Conservation (phyloP, 2,797 vertebrate genomes). For the Potorous gilbertii region DNA sequence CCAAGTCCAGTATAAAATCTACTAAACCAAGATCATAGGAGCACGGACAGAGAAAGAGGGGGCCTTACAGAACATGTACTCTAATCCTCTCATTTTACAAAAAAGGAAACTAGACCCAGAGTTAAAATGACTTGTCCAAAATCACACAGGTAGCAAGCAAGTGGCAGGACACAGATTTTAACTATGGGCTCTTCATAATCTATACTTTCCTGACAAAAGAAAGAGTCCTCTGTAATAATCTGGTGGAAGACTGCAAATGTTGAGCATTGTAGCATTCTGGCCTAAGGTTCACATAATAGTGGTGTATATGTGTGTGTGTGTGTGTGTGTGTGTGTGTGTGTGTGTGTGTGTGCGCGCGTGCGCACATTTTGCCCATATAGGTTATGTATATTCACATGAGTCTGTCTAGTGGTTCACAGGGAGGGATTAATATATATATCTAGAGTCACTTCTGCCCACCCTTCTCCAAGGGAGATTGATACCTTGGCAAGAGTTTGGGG, state of each 20-base stretch:
- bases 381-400: background rate
- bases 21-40: background rate
- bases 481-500: background rate
- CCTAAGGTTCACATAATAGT: background rate
- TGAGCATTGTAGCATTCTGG: background rate
- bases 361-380: background rate
- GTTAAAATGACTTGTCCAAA: background rate
- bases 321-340: background rate
- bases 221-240: background rate
- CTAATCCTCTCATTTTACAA: background rate
- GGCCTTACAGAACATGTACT: background rate
- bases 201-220: background rate
- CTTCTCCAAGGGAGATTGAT: background rate
- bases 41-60: background rate
- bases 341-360: background rate
- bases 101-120: background rate
- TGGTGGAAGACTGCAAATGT: conserved; percentile 9
- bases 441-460: background rate
- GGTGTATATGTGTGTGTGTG: too few species aligned
- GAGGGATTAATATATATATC: background rate
- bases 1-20: background rate
- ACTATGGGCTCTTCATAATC: background rate
- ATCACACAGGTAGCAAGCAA: background rate
- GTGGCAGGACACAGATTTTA: background rate
- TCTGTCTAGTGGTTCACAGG: background rate